These are phyloP conservation scores for Oxycera nigricornis DNA, from an alignment of 2,888 invertebrate genomes.

Conservation along the genomic window DNA sequence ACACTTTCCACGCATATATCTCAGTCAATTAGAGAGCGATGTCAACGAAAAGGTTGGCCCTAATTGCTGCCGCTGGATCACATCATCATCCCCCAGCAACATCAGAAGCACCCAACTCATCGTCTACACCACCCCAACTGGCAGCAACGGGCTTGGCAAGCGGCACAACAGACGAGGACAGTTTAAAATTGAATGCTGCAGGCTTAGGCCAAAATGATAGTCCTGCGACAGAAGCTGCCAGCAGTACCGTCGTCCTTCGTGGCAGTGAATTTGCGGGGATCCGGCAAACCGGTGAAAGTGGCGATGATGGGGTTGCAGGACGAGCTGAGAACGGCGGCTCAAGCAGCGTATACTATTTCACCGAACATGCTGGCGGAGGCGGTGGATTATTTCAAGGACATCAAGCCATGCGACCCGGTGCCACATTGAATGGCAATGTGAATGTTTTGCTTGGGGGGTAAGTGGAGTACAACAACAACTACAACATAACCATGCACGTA, in stretches of 20 bases:
- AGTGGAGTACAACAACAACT: constrained; percentile 54
- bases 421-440: constrained; percentile 68
- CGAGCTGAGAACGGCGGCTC: constrained; percentile 63
- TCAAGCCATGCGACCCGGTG: constrained; percentile 53
- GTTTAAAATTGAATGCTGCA: constrained; percentile 31
- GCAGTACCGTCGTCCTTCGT: neutral
- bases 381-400: constrained; percentile 46
- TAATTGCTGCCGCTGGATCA: constrained; percentile 59
- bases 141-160: constrained; percentile 43
- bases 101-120: constrained; percentile 39
- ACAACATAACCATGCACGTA: neutral
- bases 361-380: constrained; percentile 53
- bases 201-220: constrained; percentile 5
- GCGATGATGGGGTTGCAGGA: constrained; percentile 39
- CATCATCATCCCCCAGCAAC: constrained; percentile 51
- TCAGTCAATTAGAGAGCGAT: constrained; percentile 55
- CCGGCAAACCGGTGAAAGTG: constrained; percentile 4
- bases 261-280: neutral
- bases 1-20: constrained; percentile 2
- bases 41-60: constrained; percentile 72
- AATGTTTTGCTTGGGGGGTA: constrained; percentile 83
- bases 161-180: constrained; percentile 30
- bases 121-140: constrained; percentile 32
- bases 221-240: neutral
- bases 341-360: constrained; percentile 60